These are phyloP conservation scores for Odontophorus gujanensis DNA, from an alignment of 2,113 vertebrate genomes.

Conservation along the genomic window DNA sequence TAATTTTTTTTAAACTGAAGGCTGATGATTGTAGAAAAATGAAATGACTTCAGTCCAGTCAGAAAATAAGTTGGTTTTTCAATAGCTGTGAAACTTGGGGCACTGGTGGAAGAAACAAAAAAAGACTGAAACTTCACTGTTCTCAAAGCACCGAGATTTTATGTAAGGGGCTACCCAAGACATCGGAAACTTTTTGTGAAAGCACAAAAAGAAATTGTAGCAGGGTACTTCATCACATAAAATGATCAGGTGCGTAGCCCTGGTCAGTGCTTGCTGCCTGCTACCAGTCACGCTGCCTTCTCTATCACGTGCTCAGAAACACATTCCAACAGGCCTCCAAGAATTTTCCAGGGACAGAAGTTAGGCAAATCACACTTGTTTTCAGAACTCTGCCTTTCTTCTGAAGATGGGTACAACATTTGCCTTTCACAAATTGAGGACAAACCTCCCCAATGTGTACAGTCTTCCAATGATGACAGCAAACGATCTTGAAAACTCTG, in stretches of 20 bases:
- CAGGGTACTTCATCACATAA: background rate
- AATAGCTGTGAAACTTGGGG: background rate
- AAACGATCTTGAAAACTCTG: background rate
- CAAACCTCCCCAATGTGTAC: fast-evolving
- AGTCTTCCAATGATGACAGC: background rate
- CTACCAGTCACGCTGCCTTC: background rate
- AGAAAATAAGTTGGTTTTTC: background rate
- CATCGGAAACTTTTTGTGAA: background rate
- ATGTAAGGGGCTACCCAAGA: background rate
- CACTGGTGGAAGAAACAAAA: background rate
- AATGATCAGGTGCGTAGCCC: background rate
- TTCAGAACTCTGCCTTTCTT: background rate
- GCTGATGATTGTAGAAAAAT: background rate
- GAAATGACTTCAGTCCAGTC: background rate
- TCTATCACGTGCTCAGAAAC: background rate
- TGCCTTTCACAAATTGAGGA: background rate
- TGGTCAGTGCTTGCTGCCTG: background rate
- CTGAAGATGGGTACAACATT: background rate
- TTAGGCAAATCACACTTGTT: background rate
- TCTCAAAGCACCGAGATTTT: background rate
- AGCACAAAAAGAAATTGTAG: background rate
- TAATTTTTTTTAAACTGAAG: background rate
- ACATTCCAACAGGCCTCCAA: background rate
- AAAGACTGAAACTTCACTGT: background rate
- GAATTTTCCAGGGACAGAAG: background rate